Conservation (phyloP, 2,113 vertebrate genomes). For the Cariama cristata region DNA sequence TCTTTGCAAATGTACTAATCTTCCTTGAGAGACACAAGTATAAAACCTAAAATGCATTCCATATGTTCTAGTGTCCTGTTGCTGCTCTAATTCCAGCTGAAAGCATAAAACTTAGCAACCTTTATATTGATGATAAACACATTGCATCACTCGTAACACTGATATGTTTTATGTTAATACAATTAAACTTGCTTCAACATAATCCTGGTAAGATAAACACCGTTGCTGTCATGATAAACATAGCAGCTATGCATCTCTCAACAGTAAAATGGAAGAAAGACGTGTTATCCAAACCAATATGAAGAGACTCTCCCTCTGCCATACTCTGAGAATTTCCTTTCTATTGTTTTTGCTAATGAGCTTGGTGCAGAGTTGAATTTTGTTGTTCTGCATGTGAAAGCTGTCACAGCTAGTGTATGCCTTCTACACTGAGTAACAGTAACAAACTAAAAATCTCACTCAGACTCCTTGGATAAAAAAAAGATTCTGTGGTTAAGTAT, state of each 20-base stretch:
- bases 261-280: constrained; percentile 40
- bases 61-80: constrained; percentile 76
- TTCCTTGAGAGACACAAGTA: constrained; percentile 73
- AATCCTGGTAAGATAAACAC: constrained; percentile 79
- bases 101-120: constrained; percentile 79
- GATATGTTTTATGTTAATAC: constrained; percentile 76
- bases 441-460: neutral
- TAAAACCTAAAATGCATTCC: constrained; percentile 76
- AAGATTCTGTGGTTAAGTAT: neutral
- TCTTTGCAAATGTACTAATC: constrained; percentile 74
- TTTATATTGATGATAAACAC: constrained; percentile 82
- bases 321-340: constrained; percentile 9
- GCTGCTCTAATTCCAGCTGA: constrained; percentile 75
- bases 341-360: constrained; percentile 35
- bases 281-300: constrained; percentile 57
- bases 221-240: constrained; percentile 77
- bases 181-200: constrained; percentile 76
- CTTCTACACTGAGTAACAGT: neutral
- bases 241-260: constrained; percentile 32
- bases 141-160: constrained; percentile 74
- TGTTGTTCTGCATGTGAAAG: constrained; percentile 38
- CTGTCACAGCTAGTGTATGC: constrained; percentile 49
- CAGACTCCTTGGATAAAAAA: neutral
- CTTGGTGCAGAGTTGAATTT: neutral
- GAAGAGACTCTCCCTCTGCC: neutral